A percentile compares a stretch with the other conserved stretches of the same genome.
phyloP scores from a whole-genome alignment of 2,113 vertebrate species.

The Stigmatopora nigra region DNA sequence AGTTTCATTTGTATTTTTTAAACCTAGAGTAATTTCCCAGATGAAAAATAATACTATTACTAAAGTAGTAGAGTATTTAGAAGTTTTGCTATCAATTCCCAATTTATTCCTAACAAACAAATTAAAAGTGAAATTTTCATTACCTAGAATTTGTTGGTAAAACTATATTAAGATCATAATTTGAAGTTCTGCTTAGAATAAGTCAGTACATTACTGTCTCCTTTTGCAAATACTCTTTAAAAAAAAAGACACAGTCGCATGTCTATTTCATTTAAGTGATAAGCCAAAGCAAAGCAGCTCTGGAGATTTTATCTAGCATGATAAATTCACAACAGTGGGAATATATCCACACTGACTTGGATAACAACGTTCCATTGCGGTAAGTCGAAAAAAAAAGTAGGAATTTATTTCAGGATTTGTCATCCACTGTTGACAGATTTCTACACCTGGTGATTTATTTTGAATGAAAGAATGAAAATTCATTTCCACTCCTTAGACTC shows the following conservation, averaged over 20 bases:
- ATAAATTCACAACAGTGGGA: constrained; percentile 13
- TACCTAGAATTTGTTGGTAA: too few species aligned
- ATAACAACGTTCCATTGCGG: not conserved
- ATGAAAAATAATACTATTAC: too few species aligned
- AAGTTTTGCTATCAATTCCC: too few species aligned
- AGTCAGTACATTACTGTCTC: not conserved
- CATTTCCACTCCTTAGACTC: not conserved
- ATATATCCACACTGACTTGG: constrained; percentile 9
- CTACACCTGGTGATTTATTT: constrained; percentile 4
- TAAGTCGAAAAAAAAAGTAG: not conserved
- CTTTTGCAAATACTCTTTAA: not conserved
- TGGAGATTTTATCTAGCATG: constrained; percentile 1
- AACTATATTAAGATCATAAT: too few species aligned
- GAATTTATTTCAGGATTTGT: constrained; percentile 1
- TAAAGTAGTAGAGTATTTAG: too few species aligned
- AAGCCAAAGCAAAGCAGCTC: constrained; percentile 16
- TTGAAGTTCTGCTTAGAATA: not conserved
- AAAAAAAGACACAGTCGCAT: not conserved
- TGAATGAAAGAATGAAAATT: not conserved
- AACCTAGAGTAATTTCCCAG: too few species aligned
- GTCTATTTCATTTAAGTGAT: constrained; percentile 15
- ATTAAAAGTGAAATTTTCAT: not conserved
- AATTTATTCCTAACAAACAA: too few species aligned
- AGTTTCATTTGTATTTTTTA: not conserved
- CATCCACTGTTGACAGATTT: not conserved